Conservation (phyloP, 1,140 invertebrate species). For the Scylla paramamosain region DNA sequence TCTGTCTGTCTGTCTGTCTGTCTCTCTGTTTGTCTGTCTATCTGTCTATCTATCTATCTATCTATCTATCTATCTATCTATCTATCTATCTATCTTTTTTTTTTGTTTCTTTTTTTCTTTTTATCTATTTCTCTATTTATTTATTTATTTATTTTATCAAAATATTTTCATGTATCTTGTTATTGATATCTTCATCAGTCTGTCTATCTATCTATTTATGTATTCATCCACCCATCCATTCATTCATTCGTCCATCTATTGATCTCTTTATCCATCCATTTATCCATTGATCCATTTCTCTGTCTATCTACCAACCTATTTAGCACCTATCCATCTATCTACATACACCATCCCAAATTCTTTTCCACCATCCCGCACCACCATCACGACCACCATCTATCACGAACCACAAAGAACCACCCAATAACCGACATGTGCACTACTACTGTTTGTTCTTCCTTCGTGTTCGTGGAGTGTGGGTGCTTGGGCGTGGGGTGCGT, state of each 20-base stretch:
- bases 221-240: neutral
- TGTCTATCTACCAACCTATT: neutral
- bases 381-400: too few relatives aligned
- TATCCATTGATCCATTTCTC: neutral
- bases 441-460: too few relatives aligned
- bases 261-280: neutral
- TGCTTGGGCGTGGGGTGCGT: neutral
- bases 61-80: neutral
- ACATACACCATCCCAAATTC: neutral
- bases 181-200: neutral
- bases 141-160: neutral
- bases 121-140: neutral
- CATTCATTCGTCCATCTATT: neutral
- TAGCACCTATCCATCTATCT: neutral
- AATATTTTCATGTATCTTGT: neutral
- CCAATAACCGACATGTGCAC: too few relatives aligned
- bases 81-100: neutral
- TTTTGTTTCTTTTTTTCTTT: neutral
- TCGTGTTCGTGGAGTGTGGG: too few relatives aligned
- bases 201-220: neutral
- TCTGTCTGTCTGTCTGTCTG: too few relatives aligned
- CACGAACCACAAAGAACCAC: too few relatives aligned
- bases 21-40: neutral
- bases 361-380: too few relatives aligned
- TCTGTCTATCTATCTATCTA: neutral